Percentiles rank a stretch among this genome's conserved stretches.
phyloP scores from a whole-genome alignment of 2,888 invertebrate species.

The Achlya flavicornis region DNA sequence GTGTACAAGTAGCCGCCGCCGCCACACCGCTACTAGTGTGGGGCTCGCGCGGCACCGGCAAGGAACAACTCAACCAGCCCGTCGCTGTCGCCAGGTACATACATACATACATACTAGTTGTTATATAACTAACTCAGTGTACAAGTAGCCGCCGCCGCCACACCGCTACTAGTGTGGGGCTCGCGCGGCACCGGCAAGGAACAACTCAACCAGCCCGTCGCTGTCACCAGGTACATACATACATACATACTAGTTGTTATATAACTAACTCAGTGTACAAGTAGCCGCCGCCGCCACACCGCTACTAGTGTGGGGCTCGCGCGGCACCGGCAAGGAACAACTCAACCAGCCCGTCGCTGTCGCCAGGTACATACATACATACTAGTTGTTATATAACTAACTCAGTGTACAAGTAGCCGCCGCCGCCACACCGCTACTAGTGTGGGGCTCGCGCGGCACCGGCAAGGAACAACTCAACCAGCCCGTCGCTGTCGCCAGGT shows the following conservation, averaged over 20 bases:
- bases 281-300: constrained; percentile 91
- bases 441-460: constrained; percentile 89
- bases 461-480: constrained; percentile 89
- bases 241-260: too few relatives aligned
- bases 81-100: constrained; percentile 87
- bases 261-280: too few relatives aligned
- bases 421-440: constrained; percentile 89
- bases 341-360: constrained; percentile 91
- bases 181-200: constrained; percentile 88
- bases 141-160: constrained; percentile 88
- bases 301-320: constrained; percentile 87
- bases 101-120: neutral
- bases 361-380: constrained; percentile 62
- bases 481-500: constrained; percentile 90
- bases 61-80: constrained; percentile 89
- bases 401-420: constrained; percentile 88
- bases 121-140: too few relatives aligned
- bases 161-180: constrained; percentile 90
- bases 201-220: constrained; percentile 90
- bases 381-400: too few relatives aligned
- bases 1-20: constrained; percentile 88
- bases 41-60: constrained; percentile 89
- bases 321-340: constrained; percentile 90
- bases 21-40: constrained; percentile 90
- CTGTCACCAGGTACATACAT: constrained; percentile 81